phyloP scores from a whole-genome alignment of 2,888 invertebrate species.

The Drosophila helvetica region DNA sequence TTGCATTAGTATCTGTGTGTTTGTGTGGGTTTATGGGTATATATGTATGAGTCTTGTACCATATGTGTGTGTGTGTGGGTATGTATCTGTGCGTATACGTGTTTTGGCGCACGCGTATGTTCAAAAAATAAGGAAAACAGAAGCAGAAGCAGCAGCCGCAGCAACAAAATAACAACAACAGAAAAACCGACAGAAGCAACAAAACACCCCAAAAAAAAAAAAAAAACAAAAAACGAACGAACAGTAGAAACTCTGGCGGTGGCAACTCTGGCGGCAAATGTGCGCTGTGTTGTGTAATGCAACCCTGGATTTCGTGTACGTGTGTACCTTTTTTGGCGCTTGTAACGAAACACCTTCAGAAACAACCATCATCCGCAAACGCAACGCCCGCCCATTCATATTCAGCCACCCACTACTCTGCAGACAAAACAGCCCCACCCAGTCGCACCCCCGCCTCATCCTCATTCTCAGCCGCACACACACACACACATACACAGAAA shows the following conservation, averaged over 20 bases:
- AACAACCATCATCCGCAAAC: conserved; percentile 35
- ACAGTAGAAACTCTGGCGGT: conserved; percentile 28
- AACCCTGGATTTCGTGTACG: conserved; percentile 83
- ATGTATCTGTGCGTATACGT: conserved; percentile 47
- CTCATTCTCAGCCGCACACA: conserved; percentile 16
- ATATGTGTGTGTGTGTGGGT: conserved; percentile 31
- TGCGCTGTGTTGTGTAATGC: conserved; percentile 82
- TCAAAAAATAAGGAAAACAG: conserved; percentile 39
- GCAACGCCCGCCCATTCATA: conserved; percentile 3
- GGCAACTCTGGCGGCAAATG: conserved; percentile 63
- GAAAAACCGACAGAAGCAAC: conserved; percentile 14
- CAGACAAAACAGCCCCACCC: background rate
- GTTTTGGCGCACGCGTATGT: conserved; percentile 74
- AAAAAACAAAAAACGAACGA: conserved; percentile 17
- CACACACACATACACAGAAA: conserved; percentile 31
- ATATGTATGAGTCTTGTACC: conserved; percentile 20
- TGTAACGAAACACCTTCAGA: conserved; percentile 66
- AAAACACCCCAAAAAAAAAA: conserved; percentile 23
- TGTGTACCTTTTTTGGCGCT: conserved; percentile 80
- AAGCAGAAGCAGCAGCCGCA: conserved; percentile 9
- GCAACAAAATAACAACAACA: conserved; percentile 17
- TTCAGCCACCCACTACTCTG: background rate
- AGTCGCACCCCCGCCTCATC: conserved; percentile 7
- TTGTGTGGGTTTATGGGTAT: conserved; percentile 13
- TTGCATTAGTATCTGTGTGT: conserved; percentile 22